phyloP scores from a whole-genome alignment of 2,888 invertebrate genomes.

The Polydrusus tereticollis region DNA sequence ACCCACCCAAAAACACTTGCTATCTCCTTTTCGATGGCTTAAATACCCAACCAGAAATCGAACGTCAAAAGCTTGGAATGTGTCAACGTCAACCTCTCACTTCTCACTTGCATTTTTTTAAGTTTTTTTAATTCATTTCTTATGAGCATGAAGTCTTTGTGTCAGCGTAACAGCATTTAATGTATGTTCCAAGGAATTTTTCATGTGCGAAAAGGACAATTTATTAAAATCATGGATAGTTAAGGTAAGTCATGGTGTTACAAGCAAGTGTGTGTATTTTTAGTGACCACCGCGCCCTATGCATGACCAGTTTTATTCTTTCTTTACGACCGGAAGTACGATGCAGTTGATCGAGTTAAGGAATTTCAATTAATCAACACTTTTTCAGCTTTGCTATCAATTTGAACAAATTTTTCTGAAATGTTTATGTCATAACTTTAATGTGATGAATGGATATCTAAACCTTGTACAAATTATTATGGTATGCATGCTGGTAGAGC shows the following conservation, averaged over 20 bases:
- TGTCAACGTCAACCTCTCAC: too few relatives aligned
- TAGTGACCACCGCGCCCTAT: conserved; percentile 37
- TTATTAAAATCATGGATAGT: background rate
- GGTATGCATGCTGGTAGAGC: background rate
- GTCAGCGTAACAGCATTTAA: background rate
- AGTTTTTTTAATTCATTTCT: conserved; percentile 4
- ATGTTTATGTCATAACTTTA: background rate
- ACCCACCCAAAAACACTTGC: too few relatives aligned
- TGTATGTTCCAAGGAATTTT: background rate
- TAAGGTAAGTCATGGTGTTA: background rate
- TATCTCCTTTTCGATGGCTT: too few relatives aligned
- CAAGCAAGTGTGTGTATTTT: background rate
- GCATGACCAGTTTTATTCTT: conserved; percentile 34
- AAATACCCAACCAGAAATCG: background rate
- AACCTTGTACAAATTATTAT: too few relatives aligned
- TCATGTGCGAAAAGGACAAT: background rate
- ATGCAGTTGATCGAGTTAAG: conserved; percentile 33
- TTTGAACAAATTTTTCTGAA: background rate
- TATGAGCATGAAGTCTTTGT: conserved; percentile 15
- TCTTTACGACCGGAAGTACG: conserved; percentile 42
- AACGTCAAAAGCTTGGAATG: background rate
- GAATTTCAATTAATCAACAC: conserved; percentile 38
- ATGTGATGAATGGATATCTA: background rate
- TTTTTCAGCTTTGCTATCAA: conserved; percentile 8
- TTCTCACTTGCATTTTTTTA: conserved; percentile 16